Base-by-base conservation (phyloP, 2,797 vertebrate species). In the Gila robusta region DNA sequence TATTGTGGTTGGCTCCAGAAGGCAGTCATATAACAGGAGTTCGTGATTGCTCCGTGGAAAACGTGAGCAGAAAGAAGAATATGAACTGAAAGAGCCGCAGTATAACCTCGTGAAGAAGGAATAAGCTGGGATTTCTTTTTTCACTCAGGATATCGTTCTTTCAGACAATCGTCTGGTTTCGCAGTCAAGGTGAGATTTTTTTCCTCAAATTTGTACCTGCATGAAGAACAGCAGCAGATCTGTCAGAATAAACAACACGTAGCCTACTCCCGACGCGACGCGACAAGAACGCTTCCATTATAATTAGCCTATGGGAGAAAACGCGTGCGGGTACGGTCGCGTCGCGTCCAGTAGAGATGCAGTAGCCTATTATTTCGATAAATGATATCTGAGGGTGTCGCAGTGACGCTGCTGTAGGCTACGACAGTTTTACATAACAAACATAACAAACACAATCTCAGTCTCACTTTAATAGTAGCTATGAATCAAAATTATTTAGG, bases 41-140 rank as follows among this genome's bases (percentile, higher is more conserved):
- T 66, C 84, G 82, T 86, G 83, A 84, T 41, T 59, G 86, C 77
- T 82, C 44, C 49, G 85, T 49, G 83, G 78, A 74, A 78, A 89
- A 86, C 89, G 89, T 89, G 89, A 88, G 76, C 88, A 69, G 89
- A 89, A 87, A 90, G 83, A 87, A 52, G 87, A 91, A 90, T 81
- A 82, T 90, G 79, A 87, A 72, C 54, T 83, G 81, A 64, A 83
- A 72, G 64, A 73, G 44, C 79, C 52, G 81, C 73, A 71, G 73
- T 69, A 59, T 54, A 49, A 49, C 16, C 28, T 62, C n/a, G 73
- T 8, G 83, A 35, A 49, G 72, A 82, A 78, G 41, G 37, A 49
- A 32, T 59, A 79, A 82, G 9, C 47, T 17, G 11, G 62, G 49
- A 47, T 47, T 37, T 32, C 17, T 16, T 16, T 17, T 66, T 78